Evolutionary conservation across 2,888 invertebrate genomes (phyloP), one percentile per base, ranked within the genome.

Genomic region (Pristionchus entomophagus): DNA sequence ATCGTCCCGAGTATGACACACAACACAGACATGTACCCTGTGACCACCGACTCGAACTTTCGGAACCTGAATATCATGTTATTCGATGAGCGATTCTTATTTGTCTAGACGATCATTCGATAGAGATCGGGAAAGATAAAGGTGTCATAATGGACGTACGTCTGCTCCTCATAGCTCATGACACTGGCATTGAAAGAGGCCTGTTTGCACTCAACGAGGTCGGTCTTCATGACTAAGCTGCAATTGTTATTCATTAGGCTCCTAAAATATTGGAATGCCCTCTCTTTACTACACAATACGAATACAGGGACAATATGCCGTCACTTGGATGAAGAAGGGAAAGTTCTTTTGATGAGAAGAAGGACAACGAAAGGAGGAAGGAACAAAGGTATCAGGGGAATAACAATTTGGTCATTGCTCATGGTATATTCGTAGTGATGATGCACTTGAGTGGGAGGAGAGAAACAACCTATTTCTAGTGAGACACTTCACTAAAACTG

Each of bases 1-100:
- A 92, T 87, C 12, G 91, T 91, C n/a, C 92, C 92, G 17, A 91
- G 73, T 12, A 91, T 59, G 14, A 92, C 91, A 73, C 90, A 92
- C 14, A 87, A 81, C 0, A 89, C 87, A 77, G 92, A 90, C 84
- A 92, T 41, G 86, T 90, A 91, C 29, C 92, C 92, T 62, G 91
- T 91, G 41, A 92, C 78, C 19, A 92, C 56, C 29, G 88, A 86
- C 19, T 88, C 87, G 88, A 91, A 90, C 35, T 62, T 82, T 22
- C 88, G 89, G 77, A 86, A 88, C 77, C 35, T 49, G 10, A 78
- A 78, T 78, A 6, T 41, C 12, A 12, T 17, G 32, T 38, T 38
- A 41, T 69, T 38, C 29, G 19, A 62, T 69, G 38, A 22, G 19
- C 45, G 14, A 14, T 14, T 45, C 45, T 45, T 10, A n/a, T n/a